A percentile compares a stretch with the other conserved stretches of the same genome.
These are phyloP conservation scores for Vulpes vulpes DNA, from an alignment of 2,113 vertebrate genomes.

Conservation along the genomic window DNA sequence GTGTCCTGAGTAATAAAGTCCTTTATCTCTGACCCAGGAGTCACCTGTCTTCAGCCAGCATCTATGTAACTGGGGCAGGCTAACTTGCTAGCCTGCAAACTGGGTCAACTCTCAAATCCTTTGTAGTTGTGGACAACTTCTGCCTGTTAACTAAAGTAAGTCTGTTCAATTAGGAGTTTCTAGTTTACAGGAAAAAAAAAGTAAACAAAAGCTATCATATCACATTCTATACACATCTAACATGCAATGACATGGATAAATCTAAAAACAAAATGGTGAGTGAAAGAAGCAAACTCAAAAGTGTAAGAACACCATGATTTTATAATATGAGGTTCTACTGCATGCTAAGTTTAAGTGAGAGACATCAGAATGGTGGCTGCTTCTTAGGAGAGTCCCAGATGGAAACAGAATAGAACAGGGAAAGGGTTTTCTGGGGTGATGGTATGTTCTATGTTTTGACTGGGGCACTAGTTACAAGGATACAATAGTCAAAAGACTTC, in stretches of 20 bases:
- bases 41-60: neutral
- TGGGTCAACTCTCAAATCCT: neutral
- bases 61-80: neutral
- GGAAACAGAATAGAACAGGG: neutral
- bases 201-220: neutral
- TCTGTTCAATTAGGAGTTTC: neutral
- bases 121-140: neutral
- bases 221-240: neutral
- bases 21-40: neutral
- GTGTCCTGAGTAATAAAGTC: neutral
- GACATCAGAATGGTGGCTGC: neutral
- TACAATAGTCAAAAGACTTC: neutral
- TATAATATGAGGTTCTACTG: neutral
- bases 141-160: neutral
- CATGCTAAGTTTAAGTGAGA: neutral
- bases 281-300: neutral
- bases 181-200: constrained; percentile 14
- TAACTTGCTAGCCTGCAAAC: neutral
- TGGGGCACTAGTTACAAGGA: neutral
- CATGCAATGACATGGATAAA: neutral
- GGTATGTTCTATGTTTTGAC: neutral
- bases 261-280: neutral
- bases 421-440: neutral
- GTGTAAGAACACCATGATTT: neutral
- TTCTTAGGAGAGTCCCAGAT: neutral